A percentile compares a stretch with the other conserved stretches of the same genome.
Evolutionary conservation across 2,888 invertebrate species (phyloP).

Genomic region (Clivina fossor): DNA sequence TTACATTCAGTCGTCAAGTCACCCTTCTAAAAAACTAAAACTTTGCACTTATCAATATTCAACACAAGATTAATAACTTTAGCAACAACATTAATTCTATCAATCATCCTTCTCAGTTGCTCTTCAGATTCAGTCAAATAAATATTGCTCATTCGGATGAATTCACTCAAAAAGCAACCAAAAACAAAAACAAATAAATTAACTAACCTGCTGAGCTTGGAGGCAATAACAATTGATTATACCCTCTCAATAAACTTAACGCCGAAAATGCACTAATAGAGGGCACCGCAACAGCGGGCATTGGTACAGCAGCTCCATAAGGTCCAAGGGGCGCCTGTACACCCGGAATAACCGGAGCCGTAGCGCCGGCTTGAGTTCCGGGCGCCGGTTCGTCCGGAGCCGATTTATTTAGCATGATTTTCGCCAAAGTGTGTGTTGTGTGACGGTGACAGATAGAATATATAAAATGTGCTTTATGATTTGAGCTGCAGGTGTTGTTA

Average conservation of each 20-base stretch:
- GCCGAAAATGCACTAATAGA: slow-evolving; percentile 59
- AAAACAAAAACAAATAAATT: neutral
- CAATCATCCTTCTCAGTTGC: too few species aligned
- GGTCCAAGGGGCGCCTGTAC: slow-evolving; percentile 46
- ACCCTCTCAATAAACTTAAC: slow-evolving; percentile 64
- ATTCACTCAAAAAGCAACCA: too few species aligned
- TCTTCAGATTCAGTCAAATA: too few species aligned
- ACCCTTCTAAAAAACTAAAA: too few species aligned
- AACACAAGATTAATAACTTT: too few species aligned
- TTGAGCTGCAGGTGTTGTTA: too few species aligned
- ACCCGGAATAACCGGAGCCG: slow-evolving; percentile 20
- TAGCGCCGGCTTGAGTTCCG: neutral
- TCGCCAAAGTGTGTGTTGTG: neutral
- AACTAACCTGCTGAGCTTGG: slow-evolving; percentile 63
- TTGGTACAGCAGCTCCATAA: slow-evolving; percentile 41
- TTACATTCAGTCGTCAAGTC: too few species aligned
- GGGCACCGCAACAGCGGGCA: slow-evolving; percentile 47
- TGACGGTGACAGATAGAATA: too few species aligned
- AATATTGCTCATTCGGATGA: too few species aligned
- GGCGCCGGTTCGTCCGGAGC: slow-evolving; percentile 13
- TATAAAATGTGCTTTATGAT: too few species aligned
- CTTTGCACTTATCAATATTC: too few species aligned
- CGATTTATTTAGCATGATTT: slow-evolving; percentile 25
- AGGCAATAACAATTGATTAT: slow-evolving; percentile 63
- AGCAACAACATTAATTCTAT: too few species aligned